These are phyloP conservation scores for Palythoa grandiflora DNA, from an alignment of 92 coral and sea anemone genomes.

Conservation along the genomic window DNA sequence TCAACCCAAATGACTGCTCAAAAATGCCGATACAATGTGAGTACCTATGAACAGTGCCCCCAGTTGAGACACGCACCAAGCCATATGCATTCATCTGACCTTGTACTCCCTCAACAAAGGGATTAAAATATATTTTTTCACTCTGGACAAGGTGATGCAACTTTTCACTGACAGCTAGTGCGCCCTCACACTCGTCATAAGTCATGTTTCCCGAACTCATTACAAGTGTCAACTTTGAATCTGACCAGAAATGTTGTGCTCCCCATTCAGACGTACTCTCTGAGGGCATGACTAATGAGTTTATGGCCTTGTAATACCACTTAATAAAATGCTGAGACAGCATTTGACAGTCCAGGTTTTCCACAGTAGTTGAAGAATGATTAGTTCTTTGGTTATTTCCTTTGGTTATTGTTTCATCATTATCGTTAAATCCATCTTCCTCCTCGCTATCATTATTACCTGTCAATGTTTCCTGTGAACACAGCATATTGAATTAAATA, in stretches of 20 bases:
- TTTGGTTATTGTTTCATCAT: background rate
- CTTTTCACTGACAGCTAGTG: constrained; percentile 83
- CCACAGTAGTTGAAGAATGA: background rate
- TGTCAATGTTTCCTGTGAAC: background rate
- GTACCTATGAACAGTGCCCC: constrained; percentile 95
- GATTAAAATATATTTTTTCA: constrained; percentile 86
- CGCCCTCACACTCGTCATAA: constrained; percentile 76
- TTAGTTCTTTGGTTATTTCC: background rate
- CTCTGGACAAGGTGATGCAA: constrained; percentile 72
- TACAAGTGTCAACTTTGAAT: constrained; percentile 76
- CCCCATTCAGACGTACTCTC: constrained; percentile 75
- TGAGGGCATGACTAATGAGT: constrained; percentile 48
- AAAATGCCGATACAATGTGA: constrained; percentile 87
- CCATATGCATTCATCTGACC: constrained; percentile 89
- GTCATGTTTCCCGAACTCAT: constrained; percentile 70
- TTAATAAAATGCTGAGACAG: constrained; percentile 82
- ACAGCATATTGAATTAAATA: background rate
- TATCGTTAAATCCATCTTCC: background rate
- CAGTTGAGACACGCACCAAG: constrained; percentile 75
- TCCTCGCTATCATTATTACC: background rate
- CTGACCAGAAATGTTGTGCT: constrained; percentile 94
- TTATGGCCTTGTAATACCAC: constrained; percentile 87
- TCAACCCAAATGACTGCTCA: constrained; percentile 95
- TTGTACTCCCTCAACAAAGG: constrained; percentile 71
- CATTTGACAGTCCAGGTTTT: constrained; percentile 66